Evolutionary conservation across 2,113 vertebrate species (phyloP).

Genomic region (Tupaia chinensis): DNA sequence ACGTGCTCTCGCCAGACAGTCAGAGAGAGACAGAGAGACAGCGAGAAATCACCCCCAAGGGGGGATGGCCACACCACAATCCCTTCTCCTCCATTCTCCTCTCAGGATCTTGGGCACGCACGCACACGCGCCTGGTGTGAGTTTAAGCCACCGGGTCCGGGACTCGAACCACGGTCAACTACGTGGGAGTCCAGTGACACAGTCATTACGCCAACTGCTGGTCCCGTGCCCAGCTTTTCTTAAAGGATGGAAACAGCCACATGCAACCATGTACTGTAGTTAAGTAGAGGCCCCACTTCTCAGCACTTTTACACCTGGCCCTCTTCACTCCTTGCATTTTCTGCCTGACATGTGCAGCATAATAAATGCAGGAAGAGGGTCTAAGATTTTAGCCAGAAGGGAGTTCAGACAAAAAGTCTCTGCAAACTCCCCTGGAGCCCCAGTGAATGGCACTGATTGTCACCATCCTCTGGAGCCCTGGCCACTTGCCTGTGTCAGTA

Average conservation of each 20-base stretch:
- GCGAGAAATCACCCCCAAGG: too few relatives aligned
- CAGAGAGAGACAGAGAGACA: too few relatives aligned
- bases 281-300: background rate
- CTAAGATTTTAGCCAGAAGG: constrained; percentile 35
- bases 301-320: background rate
- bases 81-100: too few relatives aligned
- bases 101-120: too few relatives aligned
- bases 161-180: too few relatives aligned
- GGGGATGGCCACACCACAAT: too few relatives aligned
- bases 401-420: constrained; percentile 12
- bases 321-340: background rate
- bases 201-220: too few relatives aligned
- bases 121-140: too few relatives aligned
- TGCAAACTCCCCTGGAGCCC: background rate
- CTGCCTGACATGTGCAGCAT: background rate
- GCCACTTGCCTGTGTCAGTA: constrained; percentile 51
- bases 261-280: background rate
- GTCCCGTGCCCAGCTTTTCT: background rate
- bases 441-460: background rate
- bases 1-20: too few relatives aligned
- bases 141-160: too few relatives aligned
- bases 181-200: too few relatives aligned
- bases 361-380: background rate
- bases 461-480: constrained; percentile 43
- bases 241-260: background rate